phyloP scores from a whole-genome alignment of 2,888 invertebrate genomes.

The Zeuzera pyrina region DNA sequence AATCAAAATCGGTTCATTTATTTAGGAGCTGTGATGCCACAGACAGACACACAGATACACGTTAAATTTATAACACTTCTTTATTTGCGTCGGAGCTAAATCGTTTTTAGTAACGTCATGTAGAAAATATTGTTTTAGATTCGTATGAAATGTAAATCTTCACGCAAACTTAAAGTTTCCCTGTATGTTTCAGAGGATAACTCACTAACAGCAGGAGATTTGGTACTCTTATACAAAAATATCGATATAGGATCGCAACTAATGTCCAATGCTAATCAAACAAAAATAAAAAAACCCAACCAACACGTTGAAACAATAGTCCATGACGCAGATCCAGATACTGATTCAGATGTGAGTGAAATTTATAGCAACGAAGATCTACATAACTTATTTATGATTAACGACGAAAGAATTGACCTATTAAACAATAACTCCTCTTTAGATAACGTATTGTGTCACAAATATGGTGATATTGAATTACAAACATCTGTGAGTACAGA shows the following conservation, averaged over 20 bases:
- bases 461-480: slow-evolving; percentile 40
- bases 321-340: slow-evolving; percentile 43
- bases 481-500: slow-evolving; percentile 27
- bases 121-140: too few species aligned
- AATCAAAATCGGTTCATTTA: too few species aligned
- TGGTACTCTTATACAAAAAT: slow-evolving; percentile 56
- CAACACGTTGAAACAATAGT: slow-evolving; percentile 52
- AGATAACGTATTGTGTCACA: slow-evolving; percentile 44
- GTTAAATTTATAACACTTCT: too few species aligned
- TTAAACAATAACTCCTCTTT: slow-evolving; percentile 31
- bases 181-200: slow-evolving; percentile 25
- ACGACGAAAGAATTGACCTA: slow-evolving; percentile 46
- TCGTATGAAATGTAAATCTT: too few species aligned
- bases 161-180: too few species aligned
- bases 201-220: slow-evolving; percentile 39
- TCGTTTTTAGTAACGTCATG: too few species aligned
- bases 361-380: slow-evolving; percentile 41
- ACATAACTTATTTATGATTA: slow-evolving; percentile 32
- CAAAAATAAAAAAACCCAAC: slow-evolving; percentile 30
- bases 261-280: slow-evolving; percentile 28
- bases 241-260: slow-evolving; percentile 44
- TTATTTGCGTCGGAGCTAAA: too few species aligned
- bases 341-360: slow-evolving; percentile 41
- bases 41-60: too few species aligned
- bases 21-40: too few species aligned